Evolutionary conservation across 2,797 vertebrate genomes (phyloP).

Genomic region (Picus viridis): DNA sequence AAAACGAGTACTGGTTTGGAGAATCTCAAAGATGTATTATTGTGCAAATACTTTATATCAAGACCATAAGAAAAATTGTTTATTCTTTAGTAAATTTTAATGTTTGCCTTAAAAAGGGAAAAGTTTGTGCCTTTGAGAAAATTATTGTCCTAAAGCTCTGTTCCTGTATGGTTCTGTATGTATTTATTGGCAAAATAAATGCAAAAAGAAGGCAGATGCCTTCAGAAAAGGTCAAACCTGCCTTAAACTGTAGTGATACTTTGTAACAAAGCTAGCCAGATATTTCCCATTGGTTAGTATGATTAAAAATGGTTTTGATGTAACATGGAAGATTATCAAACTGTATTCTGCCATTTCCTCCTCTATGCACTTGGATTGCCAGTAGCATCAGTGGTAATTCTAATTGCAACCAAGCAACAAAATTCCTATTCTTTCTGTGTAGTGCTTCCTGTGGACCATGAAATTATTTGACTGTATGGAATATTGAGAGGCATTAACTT

Average conservation of each 20-base stretch:
- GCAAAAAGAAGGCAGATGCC: not conserved
- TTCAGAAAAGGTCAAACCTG: not conserved
- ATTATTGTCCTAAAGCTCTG: not conserved
- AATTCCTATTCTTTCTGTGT: slow-evolving; percentile 27
- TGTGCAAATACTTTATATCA: not conserved
- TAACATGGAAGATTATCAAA: not conserved
- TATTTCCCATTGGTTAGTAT: not conserved
- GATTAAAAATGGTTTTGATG: slow-evolving; percentile 18
- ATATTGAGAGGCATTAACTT: slow-evolving; percentile 17
- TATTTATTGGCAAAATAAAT: slow-evolving; percentile 3
- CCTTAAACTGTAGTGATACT: not conserved
- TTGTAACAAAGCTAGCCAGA: not conserved
- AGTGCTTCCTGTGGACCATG: slow-evolving; percentile 35
- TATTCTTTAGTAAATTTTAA: not conserved
- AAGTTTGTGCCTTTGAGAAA: not conserved
- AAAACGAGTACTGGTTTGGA: not conserved
- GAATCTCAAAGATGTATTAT: not conserved
- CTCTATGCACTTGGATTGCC: not conserved
- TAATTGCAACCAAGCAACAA: slow-evolving; percentile 38
- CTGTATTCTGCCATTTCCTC: not conserved
- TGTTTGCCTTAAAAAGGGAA: not conserved
- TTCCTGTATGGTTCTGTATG: not conserved
- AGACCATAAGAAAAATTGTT: not conserved
- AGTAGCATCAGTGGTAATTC: slow-evolving; percentile 30
- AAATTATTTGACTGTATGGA: slow-evolving; percentile 35